A percentile compares a stretch with the other conserved stretches of the same genome.
Conservation (phyloP, 2,888 invertebrate genomes). For the Ashinkailepas kermadecensis region DNA sequence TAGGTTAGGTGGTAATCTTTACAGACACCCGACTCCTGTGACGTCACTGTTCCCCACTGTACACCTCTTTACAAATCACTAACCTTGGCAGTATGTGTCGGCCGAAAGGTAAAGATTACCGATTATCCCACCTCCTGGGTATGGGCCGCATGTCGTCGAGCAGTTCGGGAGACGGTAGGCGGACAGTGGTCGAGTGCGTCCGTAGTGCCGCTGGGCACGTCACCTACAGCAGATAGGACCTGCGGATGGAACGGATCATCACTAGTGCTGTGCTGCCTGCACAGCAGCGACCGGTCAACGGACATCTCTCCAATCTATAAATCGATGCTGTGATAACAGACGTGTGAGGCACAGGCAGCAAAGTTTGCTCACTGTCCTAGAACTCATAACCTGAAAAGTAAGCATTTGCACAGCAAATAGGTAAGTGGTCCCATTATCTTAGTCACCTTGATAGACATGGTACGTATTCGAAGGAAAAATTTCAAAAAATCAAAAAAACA, state of each 20-base stretch:
- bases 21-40: too few relatives aligned
- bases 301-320: not conserved
- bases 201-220: slow-evolving; percentile 36
- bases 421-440: too few relatives aligned
- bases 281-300: not conserved
- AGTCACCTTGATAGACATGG: too few relatives aligned
- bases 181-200: slow-evolving; percentile 34
- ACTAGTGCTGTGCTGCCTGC: not conserved
- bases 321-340: not conserved
- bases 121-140: not conserved
- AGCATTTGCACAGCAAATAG: too few relatives aligned
- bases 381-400: too few relatives aligned
- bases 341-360: not conserved
- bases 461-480: too few relatives aligned
- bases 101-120: too few relatives aligned
- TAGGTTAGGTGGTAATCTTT: too few relatives aligned
- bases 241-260: not conserved
- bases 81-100: too few relatives aligned
- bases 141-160: not conserved
- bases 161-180: slow-evolving; percentile 37
- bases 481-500: too few relatives aligned
- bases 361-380: not conserved
- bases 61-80: too few relatives aligned
- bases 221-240: not conserved
- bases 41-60: too few relatives aligned